phyloP scores from a whole-genome alignment of 2,888 invertebrate species.

The Napeogenes inachia region DNA sequence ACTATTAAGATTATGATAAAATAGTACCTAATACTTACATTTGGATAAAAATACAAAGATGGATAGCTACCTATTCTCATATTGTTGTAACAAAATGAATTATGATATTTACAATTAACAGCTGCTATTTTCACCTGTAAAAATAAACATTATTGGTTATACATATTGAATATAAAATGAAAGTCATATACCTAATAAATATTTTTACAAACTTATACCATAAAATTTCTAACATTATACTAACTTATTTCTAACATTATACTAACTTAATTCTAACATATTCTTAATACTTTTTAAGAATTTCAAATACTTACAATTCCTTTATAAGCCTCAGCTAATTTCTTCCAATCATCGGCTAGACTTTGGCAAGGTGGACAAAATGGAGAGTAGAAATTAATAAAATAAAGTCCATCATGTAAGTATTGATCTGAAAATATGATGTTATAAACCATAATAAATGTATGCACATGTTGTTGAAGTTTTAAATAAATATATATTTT shows the following conservation, averaged over 20 bases:
- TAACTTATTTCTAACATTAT: too few relatives aligned
- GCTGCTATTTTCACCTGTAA: slow-evolving; percentile 83
- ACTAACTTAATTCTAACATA: not conserved
- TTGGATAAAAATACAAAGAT: slow-evolving; percentile 81
- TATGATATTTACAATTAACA: slow-evolving; percentile 92
- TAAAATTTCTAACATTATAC: too few relatives aligned
- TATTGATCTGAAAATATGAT: slow-evolving; percentile 56
- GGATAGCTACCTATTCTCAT: slow-evolving; percentile 87
- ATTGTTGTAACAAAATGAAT: slow-evolving; percentile 83
- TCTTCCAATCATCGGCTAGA: slow-evolving; percentile 89
- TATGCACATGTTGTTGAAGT: too few relatives aligned
- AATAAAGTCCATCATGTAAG: slow-evolving; percentile 84
- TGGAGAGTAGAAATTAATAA: slow-evolving; percentile 92
- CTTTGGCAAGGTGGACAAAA: slow-evolving; percentile 91
- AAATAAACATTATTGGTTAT: slow-evolving; percentile 2
- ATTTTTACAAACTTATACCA: too few relatives aligned
- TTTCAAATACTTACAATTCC: slow-evolving; percentile 79
- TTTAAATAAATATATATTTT: too few relatives aligned
- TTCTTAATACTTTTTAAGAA: not conserved
- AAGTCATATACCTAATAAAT: too few relatives aligned
- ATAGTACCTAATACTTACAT: slow-evolving; percentile 51
- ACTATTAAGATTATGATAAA: not conserved
- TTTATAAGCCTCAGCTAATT: slow-evolving; percentile 85
- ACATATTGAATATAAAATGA: too few relatives aligned
- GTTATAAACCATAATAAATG: too few relatives aligned